Percentiles rank a stretch among this genome's conserved stretches.
Conservation (phyloP, 2,888 invertebrate species). For the Calameuta pallipes region DNA sequence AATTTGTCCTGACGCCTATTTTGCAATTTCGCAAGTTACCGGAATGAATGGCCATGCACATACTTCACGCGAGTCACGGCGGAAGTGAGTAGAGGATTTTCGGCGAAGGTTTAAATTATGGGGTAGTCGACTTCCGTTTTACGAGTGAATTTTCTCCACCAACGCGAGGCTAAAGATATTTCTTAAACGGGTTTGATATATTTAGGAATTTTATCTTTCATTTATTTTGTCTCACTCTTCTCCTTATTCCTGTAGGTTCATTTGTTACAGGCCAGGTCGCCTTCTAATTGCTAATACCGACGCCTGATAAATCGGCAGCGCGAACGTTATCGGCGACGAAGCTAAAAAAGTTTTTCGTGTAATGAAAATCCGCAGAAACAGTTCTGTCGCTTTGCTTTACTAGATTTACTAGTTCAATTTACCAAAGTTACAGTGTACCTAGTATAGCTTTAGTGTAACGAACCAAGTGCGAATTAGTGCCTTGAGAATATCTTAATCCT, state of each 20-base stretch:
- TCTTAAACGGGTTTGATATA: too few species aligned
- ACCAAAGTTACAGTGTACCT: neutral
- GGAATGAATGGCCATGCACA: neutral
- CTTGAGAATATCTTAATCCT: neutral
- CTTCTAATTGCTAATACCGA: neutral
- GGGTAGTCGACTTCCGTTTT: neutral
- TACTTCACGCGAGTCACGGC: neutral
- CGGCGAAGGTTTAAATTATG: neutral
- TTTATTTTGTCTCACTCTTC: too few species aligned
- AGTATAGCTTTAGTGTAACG: neutral
- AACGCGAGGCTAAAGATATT: too few species aligned
- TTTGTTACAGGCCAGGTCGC: neutral
- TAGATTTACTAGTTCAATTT: neutral
- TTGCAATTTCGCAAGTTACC: neutral
- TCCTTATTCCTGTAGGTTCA: too few species aligned
- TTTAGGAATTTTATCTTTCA: too few species aligned
- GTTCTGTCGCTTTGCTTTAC: neutral
- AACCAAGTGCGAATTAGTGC: neutral
- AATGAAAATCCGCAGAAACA: neutral
- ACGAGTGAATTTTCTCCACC: neutral
- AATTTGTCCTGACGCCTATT: neutral
- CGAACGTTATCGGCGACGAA: neutral
- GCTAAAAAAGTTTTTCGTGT: neutral
- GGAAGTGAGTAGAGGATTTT: neutral
- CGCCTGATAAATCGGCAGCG: neutral